Evolutionary conservation across 2,797 vertebrate genomes (phyloP), one percentile per base, ranked within the genome.

Genomic region (Ataeniobius toweri): DNA sequence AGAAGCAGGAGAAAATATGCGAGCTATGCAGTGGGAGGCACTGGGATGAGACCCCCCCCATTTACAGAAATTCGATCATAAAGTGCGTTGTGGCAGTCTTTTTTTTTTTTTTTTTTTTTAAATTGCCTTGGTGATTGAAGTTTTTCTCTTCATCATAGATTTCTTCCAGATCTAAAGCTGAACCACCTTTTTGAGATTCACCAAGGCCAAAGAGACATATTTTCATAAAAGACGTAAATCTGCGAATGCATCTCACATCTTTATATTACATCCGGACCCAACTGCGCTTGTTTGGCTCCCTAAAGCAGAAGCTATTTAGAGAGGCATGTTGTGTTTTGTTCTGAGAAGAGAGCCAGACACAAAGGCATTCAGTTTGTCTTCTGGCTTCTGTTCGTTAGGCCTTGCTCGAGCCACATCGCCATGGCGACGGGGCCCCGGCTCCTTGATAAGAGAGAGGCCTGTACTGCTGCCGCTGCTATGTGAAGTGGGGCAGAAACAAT

Each of bases 401-500:
- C 90, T 77, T 75, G 87, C 79, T 77, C 79, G 74, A 83, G 58
- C 70, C 50, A n/a, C 12, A 92, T 95, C 84, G 81, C 93, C 83
- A 95, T 94, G 90, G 92, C 18, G 87, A 95, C 92, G 50, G 78
- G 89, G 84, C 86, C 85, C 74, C 22, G 20, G 67, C 86, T 87
- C 89, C 84, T 88, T 85, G 89, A 76, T 88, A 88, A 87, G 89
- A 91, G 83, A 83, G 92, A 91, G 90, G 90, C 84, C 67, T 69
- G 36, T 36, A 41, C 41, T 46, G 41, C 10, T 74, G 74, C 88
- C 36, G 73, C 69, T 56, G 58, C 84, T 59, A 86, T 91, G 94
- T 96, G 95, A 95, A 96, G 92, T 94, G 94, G 93, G 92, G 95
- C 95, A 94, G 95, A 96, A 95, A 94, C 92, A 94, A 95, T 95